A percentile compares a stretch with the other conserved stretches of the same genome.
Evolutionary conservation across 1,140 invertebrate genomes (phyloP).

Genomic region (Diorhabda elongata): DNA sequence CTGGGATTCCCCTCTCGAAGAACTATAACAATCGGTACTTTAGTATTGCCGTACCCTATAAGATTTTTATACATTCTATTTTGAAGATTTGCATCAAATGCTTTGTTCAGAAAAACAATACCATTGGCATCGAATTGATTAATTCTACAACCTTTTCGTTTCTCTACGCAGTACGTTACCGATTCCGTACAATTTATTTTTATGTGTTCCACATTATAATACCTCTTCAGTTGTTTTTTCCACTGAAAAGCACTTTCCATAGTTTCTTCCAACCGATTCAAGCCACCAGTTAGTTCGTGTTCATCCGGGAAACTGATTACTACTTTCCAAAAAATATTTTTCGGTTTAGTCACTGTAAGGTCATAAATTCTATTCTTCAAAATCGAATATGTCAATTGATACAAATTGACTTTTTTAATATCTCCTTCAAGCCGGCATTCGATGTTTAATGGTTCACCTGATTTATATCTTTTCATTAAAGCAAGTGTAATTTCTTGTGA

Average conservation of each 20-base stretch:
- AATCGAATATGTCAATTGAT: conserved; percentile 50
- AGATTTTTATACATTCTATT: conserved; percentile 33
- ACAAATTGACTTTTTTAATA: conserved; percentile 48
- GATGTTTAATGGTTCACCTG: conserved; percentile 47
- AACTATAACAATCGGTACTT: conserved; percentile 36
- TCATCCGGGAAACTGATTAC: conserved; percentile 56
- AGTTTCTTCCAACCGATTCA: conserved; percentile 39
- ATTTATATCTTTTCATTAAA: conserved; percentile 54
- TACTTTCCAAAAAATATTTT: conserved; percentile 64
- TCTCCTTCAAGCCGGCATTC: conserved; percentile 43
- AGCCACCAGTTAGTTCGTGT: conserved; percentile 39
- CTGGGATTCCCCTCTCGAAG: conserved; percentile 30
- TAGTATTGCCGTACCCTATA: conserved; percentile 31
- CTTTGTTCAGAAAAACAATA: conserved; percentile 38
- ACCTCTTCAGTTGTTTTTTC: conserved; percentile 26
- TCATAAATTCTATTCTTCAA: conserved; percentile 49
- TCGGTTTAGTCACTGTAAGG: conserved; percentile 49
- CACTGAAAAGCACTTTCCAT: conserved; percentile 44
- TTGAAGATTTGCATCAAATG: conserved; percentile 28
- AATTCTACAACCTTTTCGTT: conserved; percentile 27
- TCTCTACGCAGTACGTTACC: conserved; percentile 34
- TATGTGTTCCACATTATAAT: conserved; percentile 25
- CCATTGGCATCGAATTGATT: conserved; percentile 33
- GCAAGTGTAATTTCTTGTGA: conserved; percentile 52
- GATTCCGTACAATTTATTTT: conserved; percentile 24